These are phyloP conservation scores for Ennomos quercinarius DNA, from an alignment of 2,888 invertebrate species.

Conservation along the genomic window DNA sequence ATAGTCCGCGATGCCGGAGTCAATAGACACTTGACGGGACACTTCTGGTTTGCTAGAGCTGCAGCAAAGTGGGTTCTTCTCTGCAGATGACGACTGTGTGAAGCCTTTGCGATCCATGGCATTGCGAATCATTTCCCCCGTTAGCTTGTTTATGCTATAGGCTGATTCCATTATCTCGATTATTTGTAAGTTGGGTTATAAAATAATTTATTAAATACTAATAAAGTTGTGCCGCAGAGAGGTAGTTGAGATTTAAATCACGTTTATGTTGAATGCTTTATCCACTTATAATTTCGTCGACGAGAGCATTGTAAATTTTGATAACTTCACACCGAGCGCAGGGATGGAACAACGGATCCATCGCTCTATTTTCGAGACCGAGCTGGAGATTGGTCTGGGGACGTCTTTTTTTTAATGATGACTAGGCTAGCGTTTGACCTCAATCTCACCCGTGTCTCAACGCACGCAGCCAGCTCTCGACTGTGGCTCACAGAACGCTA, in stretches of 20 bases:
- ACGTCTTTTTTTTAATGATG: constrained; percentile 14
- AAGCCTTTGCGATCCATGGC: constrained; percentile 48
- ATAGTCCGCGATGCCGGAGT: constrained; percentile 60
- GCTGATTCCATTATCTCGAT: constrained; percentile 39
- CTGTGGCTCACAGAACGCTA: constrained; percentile 36
- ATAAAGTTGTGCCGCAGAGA: constrained; percentile 26
- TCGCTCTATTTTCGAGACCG: constrained; percentile 8
- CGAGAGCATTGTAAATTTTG: constrained; percentile 27
- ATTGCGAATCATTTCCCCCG: constrained; percentile 46
- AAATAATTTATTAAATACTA: constrained; percentile 8
- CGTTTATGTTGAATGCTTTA: constrained; percentile 5
- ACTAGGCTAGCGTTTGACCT: too few relatives aligned
- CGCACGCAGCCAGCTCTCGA: constrained; percentile 40
- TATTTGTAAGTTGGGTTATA: constrained; percentile 17
- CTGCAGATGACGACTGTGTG: constrained; percentile 50
- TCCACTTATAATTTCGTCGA: constrained; percentile 9
- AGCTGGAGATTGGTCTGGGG: constrained; percentile 10
- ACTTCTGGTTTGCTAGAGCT: constrained; percentile 35
- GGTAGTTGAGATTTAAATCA: constrained; percentile 4
- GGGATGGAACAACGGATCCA: constrained; percentile 20
- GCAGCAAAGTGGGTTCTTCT: constrained; percentile 40
- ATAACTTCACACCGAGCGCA: constrained; percentile 30
- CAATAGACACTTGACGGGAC: constrained; percentile 51
- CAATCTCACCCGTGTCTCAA: constrained; percentile 33
- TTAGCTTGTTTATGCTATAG: constrained; percentile 46